These are phyloP conservation scores for Thelaira solivaga DNA, from an alignment of 2,888 invertebrate genomes.

Conservation along the genomic window DNA sequence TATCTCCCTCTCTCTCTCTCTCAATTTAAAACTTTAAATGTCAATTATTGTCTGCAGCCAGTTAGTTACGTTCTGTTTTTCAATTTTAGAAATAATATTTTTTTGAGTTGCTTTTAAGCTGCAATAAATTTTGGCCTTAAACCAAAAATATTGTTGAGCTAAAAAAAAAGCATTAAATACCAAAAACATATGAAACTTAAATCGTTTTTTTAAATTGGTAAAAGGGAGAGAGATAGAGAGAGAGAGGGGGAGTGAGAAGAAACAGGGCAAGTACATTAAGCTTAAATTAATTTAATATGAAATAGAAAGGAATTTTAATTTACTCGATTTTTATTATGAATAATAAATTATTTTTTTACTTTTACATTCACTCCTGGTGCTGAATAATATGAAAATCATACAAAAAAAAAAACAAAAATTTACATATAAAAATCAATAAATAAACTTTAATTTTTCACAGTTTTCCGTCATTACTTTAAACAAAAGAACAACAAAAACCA, in stretches of 20 bases:
- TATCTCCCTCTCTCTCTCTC: too few relatives aligned
- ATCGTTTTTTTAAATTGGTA: too few relatives aligned
- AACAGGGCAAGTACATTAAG: too few relatives aligned
- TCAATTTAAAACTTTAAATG: neutral
- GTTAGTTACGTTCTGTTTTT: neutral
- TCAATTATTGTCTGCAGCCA: constrained; percentile 10
- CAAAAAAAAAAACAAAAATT: neutral
- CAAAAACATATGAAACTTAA: neutral
- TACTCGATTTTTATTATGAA: too few relatives aligned
- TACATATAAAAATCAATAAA: constrained; percentile 16
- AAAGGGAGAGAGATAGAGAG: too few relatives aligned
- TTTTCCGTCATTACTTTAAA: constrained; percentile 12
- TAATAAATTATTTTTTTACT: too few relatives aligned
- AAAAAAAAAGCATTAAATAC: neutral
- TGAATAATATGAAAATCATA: too few relatives aligned
- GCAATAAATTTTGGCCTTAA: constrained; percentile 24
- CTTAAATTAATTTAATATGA: too few relatives aligned
- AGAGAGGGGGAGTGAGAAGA: too few relatives aligned
- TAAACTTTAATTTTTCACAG: constrained; percentile 18
- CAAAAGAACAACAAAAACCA: too few relatives aligned
- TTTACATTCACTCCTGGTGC: too few relatives aligned
- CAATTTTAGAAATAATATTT: neutral
- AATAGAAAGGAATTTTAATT: too few relatives aligned
- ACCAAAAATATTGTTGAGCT: constrained; percentile 8
- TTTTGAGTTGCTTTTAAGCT: neutral